Conservation (phyloP, 1,140 invertebrate genomes). For the Trichogramma pretiosum region DNA sequence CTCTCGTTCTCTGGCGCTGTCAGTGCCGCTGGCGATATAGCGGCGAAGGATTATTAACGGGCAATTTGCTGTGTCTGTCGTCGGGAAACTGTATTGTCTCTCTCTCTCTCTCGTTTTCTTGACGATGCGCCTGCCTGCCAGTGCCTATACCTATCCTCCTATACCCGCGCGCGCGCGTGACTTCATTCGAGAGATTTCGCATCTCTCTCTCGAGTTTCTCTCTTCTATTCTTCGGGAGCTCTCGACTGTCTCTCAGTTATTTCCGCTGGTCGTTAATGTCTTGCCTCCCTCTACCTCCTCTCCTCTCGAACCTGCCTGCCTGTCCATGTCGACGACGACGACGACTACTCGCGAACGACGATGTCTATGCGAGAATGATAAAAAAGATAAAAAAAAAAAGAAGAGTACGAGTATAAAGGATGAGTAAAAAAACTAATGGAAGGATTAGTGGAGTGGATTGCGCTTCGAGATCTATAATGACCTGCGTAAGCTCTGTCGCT, state of each 20-base stretch:
- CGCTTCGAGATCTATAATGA: conserved; percentile 13
- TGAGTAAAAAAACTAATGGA: conserved; percentile 8
- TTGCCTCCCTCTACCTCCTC: too few species aligned
- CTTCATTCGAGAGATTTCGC: too few species aligned
- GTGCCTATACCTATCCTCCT: neutral
- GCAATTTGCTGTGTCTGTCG: neutral
- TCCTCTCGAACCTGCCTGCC: too few species aligned
- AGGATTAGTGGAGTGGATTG: conserved; percentile 14
- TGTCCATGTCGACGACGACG: too few species aligned
- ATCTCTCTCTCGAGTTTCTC: neutral
- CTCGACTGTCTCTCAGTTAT: conserved; percentile 16
- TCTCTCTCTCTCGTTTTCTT: conserved; percentile 6
- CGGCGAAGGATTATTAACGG: neutral
- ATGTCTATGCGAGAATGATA: too few species aligned
- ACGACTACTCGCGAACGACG: too few species aligned
- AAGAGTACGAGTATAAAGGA: too few species aligned
- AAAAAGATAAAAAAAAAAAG: too few species aligned
- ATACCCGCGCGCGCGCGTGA: too few species aligned
- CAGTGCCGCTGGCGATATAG: neutral
- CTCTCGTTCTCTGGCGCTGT: neutral
- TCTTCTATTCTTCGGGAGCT: conserved; percentile 7
- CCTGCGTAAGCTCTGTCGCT: too few species aligned
- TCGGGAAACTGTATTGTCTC: neutral
- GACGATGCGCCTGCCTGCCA: neutral
- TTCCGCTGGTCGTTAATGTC: conserved; percentile 13